These are phyloP conservation scores for Crossocerus cetratus DNA, from an alignment of 2,888 invertebrate genomes.

Conservation along the genomic window DNA sequence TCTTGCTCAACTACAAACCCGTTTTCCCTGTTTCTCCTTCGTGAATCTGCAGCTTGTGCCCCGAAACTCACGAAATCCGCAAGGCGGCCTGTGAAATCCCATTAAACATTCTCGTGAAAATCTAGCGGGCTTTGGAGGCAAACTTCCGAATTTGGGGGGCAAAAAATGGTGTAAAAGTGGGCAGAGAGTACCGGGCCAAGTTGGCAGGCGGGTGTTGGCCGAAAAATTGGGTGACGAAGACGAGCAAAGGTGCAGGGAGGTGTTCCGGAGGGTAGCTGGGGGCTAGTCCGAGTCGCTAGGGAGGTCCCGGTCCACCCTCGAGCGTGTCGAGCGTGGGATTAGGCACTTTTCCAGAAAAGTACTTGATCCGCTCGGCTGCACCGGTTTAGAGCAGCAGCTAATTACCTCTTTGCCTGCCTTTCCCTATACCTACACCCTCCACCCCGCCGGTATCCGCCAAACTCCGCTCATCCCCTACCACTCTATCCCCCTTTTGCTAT, in stretches of 20 bases:
- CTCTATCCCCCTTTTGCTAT: not conserved
- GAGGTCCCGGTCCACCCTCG: constrained; percentile 24
- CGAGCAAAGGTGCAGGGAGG: not conserved
- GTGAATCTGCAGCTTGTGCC: too few species aligned
- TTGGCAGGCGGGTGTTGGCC: not conserved
- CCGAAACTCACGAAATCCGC: too few species aligned
- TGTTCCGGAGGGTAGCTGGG: constrained; percentile 15
- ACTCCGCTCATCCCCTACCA: not conserved
- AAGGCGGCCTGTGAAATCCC: too few species aligned
- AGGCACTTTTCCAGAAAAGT: constrained; percentile 59
- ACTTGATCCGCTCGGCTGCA: constrained; percentile 53
- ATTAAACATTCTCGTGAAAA: not conserved
- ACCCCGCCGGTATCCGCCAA: too few species aligned
- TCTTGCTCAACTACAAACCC: too few species aligned
- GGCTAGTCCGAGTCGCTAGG: constrained; percentile 15
- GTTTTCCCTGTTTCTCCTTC: too few species aligned
- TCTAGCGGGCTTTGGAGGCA: too few species aligned
- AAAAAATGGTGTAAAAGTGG: not conserved
- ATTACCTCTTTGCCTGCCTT: constrained; percentile 41
- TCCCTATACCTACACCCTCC: not conserved
- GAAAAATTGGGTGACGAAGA: constrained; percentile 12
- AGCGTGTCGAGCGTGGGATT: constrained; percentile 54
- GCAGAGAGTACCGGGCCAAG: not conserved
- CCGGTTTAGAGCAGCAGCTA: constrained; percentile 50
- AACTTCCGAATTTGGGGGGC: too few species aligned